phyloP scores from a whole-genome alignment of 2,797 vertebrate species.

The Eremophila alpestris region DNA sequence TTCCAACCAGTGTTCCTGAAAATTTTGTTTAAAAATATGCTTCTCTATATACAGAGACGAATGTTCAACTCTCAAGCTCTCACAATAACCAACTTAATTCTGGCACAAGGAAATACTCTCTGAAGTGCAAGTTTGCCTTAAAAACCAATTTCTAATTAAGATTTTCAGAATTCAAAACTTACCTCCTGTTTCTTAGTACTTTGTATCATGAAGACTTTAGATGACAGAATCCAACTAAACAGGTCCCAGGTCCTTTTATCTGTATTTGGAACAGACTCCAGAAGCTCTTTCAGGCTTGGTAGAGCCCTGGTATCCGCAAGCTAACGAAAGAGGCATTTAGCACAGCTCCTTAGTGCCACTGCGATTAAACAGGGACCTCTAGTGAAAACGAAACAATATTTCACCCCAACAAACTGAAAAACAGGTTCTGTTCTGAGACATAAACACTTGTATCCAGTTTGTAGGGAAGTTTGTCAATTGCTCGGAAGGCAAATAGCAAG shows the following conservation, averaged over 20 bases:
- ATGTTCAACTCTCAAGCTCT: not conserved
- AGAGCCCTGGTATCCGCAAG: slow-evolving; percentile 85
- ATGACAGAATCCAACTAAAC: slow-evolving; percentile 91
- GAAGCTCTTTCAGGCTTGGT: slow-evolving; percentile 87
- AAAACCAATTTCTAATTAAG: not conserved
- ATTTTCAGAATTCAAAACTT: not conserved
- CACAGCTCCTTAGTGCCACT: not conserved
- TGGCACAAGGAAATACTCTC: not conserved
- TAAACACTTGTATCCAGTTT: not conserved
- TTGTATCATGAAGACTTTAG: slow-evolving; percentile 89
- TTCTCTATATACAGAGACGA: not conserved
- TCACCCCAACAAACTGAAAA: not conserved
- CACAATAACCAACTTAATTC: not conserved
- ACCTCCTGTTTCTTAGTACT: slow-evolving; percentile 90
- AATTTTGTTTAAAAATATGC: not conserved
- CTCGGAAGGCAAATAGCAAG: not conserved
- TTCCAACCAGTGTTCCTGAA: not conserved
- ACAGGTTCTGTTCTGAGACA: not conserved
- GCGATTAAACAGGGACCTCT: slow-evolving; percentile 62
- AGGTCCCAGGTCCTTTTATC: slow-evolving; percentile 85
- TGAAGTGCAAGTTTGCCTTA: not conserved
- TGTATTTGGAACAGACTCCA: slow-evolving; percentile 77
- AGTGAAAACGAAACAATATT: slow-evolving; percentile 26
- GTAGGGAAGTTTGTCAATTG: not conserved
- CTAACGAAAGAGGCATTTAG: slow-evolving; percentile 66